phyloP scores from a whole-genome alignment of 2,888 invertebrate genomes.

The Aporophyla lueneburgensis region DNA sequence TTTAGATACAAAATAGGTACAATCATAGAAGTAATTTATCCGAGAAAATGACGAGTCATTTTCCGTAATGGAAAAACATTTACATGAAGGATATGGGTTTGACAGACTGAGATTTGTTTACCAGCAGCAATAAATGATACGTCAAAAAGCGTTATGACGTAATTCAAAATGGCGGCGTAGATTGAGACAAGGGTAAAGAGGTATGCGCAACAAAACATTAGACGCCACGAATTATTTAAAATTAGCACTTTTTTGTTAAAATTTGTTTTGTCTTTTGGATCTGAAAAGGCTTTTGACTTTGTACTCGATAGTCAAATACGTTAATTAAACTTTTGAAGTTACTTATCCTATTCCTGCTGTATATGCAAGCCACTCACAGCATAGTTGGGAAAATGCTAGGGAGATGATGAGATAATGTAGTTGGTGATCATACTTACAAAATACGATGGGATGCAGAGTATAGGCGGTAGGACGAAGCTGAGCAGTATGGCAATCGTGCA shows the following conservation, averaged over 20 bases:
- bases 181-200: conserved; percentile 15
- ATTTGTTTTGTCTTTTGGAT: conserved; percentile 8
- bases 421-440: conserved; percentile 89
- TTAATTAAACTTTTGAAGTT: conserved; percentile 17
- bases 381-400: background rate
- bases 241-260: conserved; percentile 20
- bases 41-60: background rate
- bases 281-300: background rate
- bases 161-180: conserved; percentile 24
- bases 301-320: background rate
- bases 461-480: conserved; percentile 94
- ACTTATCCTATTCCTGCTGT: background rate
- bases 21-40: conserved; percentile 13
- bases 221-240: conserved; percentile 8
- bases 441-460: conserved; percentile 96
- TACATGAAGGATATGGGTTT: conserved; percentile 19
- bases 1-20: background rate
- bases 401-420: no score
- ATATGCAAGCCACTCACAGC: background rate
- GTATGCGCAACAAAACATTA: background rate
- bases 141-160: conserved; percentile 34
- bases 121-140: conserved; percentile 1
- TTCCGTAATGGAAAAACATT: conserved; percentile 13
- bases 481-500: conserved; percentile 94
- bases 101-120: conserved; percentile 38